Conservation (phyloP, 2,888 invertebrate species). For the Phlogophora meticulosa region DNA sequence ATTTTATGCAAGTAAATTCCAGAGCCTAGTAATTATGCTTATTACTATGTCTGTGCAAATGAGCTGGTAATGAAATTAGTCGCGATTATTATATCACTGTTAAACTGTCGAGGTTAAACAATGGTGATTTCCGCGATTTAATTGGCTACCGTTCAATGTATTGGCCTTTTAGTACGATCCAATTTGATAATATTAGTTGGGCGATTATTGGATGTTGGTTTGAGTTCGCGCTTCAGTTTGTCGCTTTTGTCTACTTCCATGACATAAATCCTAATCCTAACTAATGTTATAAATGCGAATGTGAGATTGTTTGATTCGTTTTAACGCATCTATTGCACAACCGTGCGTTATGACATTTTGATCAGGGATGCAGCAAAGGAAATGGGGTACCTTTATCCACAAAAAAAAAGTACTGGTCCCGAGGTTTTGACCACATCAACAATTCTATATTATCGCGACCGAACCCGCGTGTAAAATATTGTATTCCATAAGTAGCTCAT, state of each 20-base stretch:
- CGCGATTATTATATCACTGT: slow-evolving; percentile 35
- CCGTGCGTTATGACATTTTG: too few relatives aligned
- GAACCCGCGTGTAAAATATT: too few relatives aligned
- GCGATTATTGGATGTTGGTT: neutral
- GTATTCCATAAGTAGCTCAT: too few relatives aligned
- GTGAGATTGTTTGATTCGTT: too few relatives aligned
- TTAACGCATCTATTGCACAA: too few relatives aligned
- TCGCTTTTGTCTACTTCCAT: neutral
- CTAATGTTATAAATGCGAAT: too few relatives aligned
- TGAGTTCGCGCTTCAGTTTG: neutral
- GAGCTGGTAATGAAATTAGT: slow-evolving; percentile 44
- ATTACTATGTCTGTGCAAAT: slow-evolving; percentile 26
- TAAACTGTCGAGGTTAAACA: slow-evolving; percentile 31
- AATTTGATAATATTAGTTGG: slow-evolving; percentile 5
- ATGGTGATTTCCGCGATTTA: slow-evolving; percentile 42
- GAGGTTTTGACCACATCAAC: too few relatives aligned
- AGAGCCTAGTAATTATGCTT: slow-evolving; percentile 6
- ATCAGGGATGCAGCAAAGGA: too few relatives aligned
- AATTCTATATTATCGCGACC: too few relatives aligned
- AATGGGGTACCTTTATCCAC: too few relatives aligned
- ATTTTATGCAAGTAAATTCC: neutral
- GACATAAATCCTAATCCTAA: too few relatives aligned
- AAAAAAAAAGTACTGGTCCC: too few relatives aligned
- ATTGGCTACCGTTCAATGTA: slow-evolving; percentile 23
- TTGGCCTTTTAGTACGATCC: neutral